A percentile compares a stretch with the other conserved stretches of the same genome.
Evolutionary conservation across 2,797 vertebrate genomes (phyloP).

Genomic region (Heteromormyrus szaboi): DNA sequence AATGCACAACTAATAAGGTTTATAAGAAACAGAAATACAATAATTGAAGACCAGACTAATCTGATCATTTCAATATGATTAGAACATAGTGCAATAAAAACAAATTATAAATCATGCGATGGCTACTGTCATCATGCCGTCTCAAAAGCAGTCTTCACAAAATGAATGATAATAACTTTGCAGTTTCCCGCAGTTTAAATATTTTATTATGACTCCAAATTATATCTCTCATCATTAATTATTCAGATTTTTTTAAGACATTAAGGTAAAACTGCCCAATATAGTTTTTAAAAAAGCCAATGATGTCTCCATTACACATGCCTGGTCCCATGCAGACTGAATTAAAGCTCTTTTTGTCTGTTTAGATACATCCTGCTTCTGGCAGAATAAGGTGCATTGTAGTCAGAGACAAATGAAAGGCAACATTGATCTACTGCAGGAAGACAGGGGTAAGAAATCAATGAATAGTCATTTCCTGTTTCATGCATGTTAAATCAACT

Average conservation of each 20-base stretch:
- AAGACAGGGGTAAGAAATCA: conserved; percentile 78
- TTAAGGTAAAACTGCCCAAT: background rate
- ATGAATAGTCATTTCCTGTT: conserved; percentile 75
- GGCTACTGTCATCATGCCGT: background rate
- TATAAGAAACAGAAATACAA: background rate
- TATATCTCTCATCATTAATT: background rate
- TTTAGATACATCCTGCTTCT: conserved; percentile 65
- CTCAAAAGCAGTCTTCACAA: background rate
- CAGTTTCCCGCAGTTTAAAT: background rate
- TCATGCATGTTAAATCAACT: conserved; percentile 63
- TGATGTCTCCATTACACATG: conserved; percentile 50
- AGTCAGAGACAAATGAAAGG: conserved; percentile 75
- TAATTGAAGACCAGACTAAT: background rate
- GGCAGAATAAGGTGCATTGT: conserved; percentile 66
- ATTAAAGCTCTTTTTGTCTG: conserved; percentile 42
- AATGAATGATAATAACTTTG: background rate
- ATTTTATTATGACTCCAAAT: background rate
- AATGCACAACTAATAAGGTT: background rate
- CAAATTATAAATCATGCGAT: background rate
- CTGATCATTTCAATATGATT: background rate
- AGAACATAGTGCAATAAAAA: background rate
- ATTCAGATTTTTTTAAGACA: background rate
- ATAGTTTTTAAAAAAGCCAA: conserved; percentile 37
- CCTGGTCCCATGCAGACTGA: background rate
- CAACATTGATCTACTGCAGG: conserved; percentile 73